phyloP scores from a whole-genome alignment of 2,888 invertebrate species.

The Iselma pallidipennis region DNA sequence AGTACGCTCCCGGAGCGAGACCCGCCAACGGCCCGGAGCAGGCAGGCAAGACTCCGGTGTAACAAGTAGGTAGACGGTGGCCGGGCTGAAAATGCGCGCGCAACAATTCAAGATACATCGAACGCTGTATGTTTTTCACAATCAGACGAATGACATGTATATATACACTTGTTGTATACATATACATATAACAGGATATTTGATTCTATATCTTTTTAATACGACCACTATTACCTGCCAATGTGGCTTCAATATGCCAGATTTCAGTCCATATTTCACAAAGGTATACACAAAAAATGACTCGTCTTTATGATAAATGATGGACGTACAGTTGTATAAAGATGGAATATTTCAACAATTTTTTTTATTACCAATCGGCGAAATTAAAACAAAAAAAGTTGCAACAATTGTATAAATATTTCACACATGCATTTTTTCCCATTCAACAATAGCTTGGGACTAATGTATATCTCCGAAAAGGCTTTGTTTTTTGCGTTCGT shows the following conservation, averaged over 20 bases:
- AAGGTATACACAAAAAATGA: too few relatives aligned
- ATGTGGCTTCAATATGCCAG: too few relatives aligned
- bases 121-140: slow-evolving; percentile 32
- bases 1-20: slow-evolving; percentile 38
- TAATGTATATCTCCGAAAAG: not conserved
- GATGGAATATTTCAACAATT: too few relatives aligned
- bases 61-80: slow-evolving; percentile 54
- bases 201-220: slow-evolving; percentile 26
- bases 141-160: slow-evolving; percentile 14
- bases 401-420: not conserved
- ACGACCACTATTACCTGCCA: not conserved
- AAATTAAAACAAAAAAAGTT: too few relatives aligned
- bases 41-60: slow-evolving; percentile 52
- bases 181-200: slow-evolving; percentile 34
- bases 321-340: too few relatives aligned
- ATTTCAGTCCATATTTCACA: too few relatives aligned
- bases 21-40: slow-evolving; percentile 51
- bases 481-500: not conserved
- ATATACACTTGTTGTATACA: slow-evolving; percentile 39
- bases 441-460: not conserved
- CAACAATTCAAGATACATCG: slow-evolving; percentile 40
- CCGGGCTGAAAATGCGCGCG: slow-evolving; percentile 50
- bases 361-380: too few relatives aligned
- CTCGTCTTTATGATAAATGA: too few relatives aligned
- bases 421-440: not conserved